Percentiles rank a stretch among this genome's conserved stretches.
phyloP scores from a whole-genome alignment of 1,140 invertebrate species.

The Drosophila miranda region DNA sequence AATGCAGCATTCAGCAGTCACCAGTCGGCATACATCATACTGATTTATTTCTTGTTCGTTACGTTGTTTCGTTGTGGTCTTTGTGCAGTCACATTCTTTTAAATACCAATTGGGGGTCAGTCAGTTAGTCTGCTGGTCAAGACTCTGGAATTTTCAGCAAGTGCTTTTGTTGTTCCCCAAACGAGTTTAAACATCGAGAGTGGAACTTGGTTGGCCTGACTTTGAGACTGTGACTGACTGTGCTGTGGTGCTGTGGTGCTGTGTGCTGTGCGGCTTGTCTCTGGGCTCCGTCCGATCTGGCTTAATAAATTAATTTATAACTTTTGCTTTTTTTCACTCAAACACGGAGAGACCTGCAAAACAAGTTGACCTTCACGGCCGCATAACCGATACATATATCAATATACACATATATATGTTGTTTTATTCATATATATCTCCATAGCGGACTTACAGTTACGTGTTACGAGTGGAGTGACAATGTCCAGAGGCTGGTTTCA shows the following conservation, averaged over 20 bases:
- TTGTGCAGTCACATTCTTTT: conserved; percentile 55
- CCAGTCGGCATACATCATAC: background rate
- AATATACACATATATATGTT: conserved; percentile 17
- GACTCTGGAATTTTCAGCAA: conserved; percentile 55
- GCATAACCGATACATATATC: conserved; percentile 17
- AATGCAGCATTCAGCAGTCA: background rate
- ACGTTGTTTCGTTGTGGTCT: conserved; percentile 11
- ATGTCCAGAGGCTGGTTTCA: conserved; percentile 25
- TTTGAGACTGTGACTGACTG: no score
- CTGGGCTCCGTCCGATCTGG: conserved; percentile 42
- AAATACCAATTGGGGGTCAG: conserved; percentile 71
- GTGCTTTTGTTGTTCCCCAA: conserved; percentile 37
- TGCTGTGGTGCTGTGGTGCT: background rate
- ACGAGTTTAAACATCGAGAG: conserved; percentile 59
- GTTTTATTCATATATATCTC: conserved; percentile 6
- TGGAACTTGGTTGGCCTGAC: conserved; percentile 16
- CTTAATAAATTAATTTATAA: conserved; percentile 71
- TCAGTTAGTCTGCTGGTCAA: conserved; percentile 50
- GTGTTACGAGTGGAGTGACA: conserved; percentile 29
- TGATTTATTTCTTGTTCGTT: conserved; percentile 44
- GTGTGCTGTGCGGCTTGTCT: background rate
- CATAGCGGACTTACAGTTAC: conserved; percentile 40
- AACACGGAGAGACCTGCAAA: conserved; percentile 29
- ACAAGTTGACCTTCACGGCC: conserved; percentile 66
- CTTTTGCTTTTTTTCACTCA: conserved; percentile 50